Evolutionary conservation across 1,140 invertebrate genomes (phyloP).

Genomic region (Dreissena rostriformis): DNA sequence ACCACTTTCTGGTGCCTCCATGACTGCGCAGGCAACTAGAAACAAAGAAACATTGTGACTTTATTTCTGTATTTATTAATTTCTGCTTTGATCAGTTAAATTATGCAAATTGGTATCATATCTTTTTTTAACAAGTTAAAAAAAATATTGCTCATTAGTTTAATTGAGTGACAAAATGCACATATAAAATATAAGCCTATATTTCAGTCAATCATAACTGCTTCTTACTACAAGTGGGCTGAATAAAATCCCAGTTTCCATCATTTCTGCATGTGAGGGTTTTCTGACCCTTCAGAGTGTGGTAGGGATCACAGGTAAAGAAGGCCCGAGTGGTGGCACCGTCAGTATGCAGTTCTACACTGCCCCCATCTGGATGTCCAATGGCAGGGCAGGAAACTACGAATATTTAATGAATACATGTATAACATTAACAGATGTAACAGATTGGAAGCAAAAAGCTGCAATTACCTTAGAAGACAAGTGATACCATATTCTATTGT

Average conservation of each 20-base stretch:
- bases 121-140: no score
- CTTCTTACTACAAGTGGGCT: conserved; percentile 34
- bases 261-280: conserved; percentile 41
- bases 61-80: no score
- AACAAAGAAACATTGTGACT: neutral
- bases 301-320: conserved; percentile 22
- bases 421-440: no score
- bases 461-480: no score
- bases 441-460: no score
- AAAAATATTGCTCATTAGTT: no score
- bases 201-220: neutral
- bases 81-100: no score
- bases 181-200: neutral
- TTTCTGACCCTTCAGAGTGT: conserved; percentile 22
- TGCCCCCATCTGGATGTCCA: neutral
- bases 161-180: no score
- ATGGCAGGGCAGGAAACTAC: conserved; percentile 33
- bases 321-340: conserved; percentile 19
- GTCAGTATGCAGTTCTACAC: conserved; percentile 21
- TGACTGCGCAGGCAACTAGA: conserved; percentile 12
- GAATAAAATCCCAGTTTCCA: conserved; percentile 35
- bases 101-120: no score
- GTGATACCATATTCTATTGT: no score
- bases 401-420: no score
- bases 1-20: conserved; percentile 9